phyloP scores from a whole-genome alignment of 2,888 invertebrate species.

The Eupithecia dodoneata region DNA sequence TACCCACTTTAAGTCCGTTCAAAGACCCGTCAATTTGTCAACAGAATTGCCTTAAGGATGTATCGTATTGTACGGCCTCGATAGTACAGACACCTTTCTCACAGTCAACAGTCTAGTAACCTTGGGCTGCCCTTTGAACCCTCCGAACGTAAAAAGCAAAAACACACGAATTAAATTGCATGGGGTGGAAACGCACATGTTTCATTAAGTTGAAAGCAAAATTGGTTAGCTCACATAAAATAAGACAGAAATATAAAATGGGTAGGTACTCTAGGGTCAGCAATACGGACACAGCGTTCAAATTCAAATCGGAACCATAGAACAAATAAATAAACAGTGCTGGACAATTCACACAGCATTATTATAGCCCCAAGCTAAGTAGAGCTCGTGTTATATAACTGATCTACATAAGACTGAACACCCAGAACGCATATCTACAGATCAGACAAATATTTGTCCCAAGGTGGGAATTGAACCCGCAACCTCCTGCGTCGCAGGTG shows the following conservation, averaged over 20 bases:
- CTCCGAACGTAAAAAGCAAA: constrained; percentile 34
- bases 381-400: too few relatives aligned
- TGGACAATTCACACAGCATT: too few relatives aligned
- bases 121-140: constrained; percentile 38
- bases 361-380: too few relatives aligned
- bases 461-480: too few relatives aligned
- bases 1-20: constrained; percentile 16
- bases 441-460: too few relatives aligned
- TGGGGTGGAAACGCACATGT: constrained; percentile 45
- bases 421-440: too few relatives aligned
- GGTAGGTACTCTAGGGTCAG: not conserved
- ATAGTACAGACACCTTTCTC: constrained; percentile 31
- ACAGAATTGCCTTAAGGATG: constrained; percentile 30
- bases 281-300: not conserved
- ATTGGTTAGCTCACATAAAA: not conserved
- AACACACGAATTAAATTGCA: constrained; percentile 37
- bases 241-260: not conserved
- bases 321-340: too few relatives aligned
- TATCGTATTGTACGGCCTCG: constrained; percentile 25
- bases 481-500: too few relatives aligned
- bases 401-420: too few relatives aligned
- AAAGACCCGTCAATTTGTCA: constrained; percentile 30
- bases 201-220: constrained; percentile 60
- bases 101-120: constrained; percentile 34
- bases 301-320: not conserved